Conservation (phyloP, 2,797 vertebrate genomes). For the Heliangelus exortis region DNA sequence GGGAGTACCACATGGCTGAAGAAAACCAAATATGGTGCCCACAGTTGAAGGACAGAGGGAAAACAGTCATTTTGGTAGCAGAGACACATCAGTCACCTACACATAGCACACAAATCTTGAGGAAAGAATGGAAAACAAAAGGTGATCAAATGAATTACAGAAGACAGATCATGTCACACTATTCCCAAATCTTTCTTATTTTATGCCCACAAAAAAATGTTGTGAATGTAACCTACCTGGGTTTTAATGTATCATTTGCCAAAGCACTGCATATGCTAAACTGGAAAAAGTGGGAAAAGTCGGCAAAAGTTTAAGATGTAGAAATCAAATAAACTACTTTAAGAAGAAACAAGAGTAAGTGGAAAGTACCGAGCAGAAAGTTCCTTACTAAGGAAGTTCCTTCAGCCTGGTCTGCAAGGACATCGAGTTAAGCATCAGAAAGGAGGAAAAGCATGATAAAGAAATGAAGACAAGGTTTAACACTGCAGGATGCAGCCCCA, state of each 20-base stretch:
- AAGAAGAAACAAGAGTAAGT: neutral
- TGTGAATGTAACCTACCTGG: neutral
- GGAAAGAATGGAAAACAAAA: slow-evolving; percentile 15
- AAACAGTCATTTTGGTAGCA: slow-evolving; percentile 17
- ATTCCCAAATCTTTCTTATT: neutral
- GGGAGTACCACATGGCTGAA: neutral
- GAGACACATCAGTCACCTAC: slow-evolving; percentile 19
- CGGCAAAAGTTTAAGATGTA: neutral
- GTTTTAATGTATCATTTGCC: slow-evolving; percentile 30
- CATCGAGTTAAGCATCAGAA: neutral
- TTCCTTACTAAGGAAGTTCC: neutral
- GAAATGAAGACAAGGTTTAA: neutral
- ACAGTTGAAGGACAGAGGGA: neutral
- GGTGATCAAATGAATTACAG: slow-evolving; percentile 23
- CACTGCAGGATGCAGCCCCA: neutral
- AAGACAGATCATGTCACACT: neutral
- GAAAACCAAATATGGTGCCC: slow-evolving; percentile 32
- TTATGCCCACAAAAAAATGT: neutral
- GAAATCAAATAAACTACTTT: neutral
- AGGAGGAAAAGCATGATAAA: neutral
- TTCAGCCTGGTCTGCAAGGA: neutral
- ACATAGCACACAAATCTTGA: neutral
- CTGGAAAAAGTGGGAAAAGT: neutral
- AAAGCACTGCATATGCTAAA: neutral
- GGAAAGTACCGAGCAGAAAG: neutral